These are phyloP conservation scores for Plemyria rubiginata DNA, from an alignment of 2,888 invertebrate species.

Conservation along the genomic window DNA sequence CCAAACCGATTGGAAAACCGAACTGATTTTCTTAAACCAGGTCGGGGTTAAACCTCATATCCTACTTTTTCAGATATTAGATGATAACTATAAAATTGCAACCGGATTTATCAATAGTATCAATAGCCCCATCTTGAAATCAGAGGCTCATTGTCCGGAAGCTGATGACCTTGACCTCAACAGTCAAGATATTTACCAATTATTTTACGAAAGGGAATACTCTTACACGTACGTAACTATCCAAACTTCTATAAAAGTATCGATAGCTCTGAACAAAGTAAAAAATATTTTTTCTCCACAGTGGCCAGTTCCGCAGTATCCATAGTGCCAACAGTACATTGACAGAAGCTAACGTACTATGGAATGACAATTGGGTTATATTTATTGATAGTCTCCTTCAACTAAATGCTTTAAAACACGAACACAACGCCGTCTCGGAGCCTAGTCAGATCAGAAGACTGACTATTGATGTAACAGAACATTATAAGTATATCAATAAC, in stretches of 20 bases:
- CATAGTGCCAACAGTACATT: conserved; percentile 39
- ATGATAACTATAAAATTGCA: conserved; percentile 22
- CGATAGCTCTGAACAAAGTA: background rate
- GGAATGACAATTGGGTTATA: conserved; percentile 92
- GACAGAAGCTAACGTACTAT: conserved; percentile 69
- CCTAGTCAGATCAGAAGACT: conserved; percentile 75
- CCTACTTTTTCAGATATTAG: conserved; percentile 19
- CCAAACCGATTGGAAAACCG: too few relatives aligned
- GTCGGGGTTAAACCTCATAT: too few relatives aligned
- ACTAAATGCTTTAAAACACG: conserved; percentile 86
- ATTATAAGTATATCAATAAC: conserved; percentile 16
- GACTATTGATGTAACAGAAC: conserved; percentile 43
- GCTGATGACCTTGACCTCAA: conserved; percentile 2
- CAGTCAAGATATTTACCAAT: conserved; percentile 24
- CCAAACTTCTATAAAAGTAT: background rate
- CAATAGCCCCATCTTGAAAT: conserved; percentile 1
- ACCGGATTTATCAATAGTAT: conserved; percentile 25
- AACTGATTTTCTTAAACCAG: too few relatives aligned
- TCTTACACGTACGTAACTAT: conserved; percentile 22
- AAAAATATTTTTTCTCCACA: conserved; percentile 33
- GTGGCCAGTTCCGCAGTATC: conserved; percentile 55
- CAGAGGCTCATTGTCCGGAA: background rate
- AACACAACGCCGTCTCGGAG: conserved; percentile 84
- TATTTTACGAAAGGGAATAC: conserved; percentile 29
- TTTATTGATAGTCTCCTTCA: conserved; percentile 93